A percentile compares a stretch with the other conserved stretches of the same genome.
phyloP scores from a whole-genome alignment of 2,888 invertebrate genomes.

The Pachydiplax longipennis region DNA sequence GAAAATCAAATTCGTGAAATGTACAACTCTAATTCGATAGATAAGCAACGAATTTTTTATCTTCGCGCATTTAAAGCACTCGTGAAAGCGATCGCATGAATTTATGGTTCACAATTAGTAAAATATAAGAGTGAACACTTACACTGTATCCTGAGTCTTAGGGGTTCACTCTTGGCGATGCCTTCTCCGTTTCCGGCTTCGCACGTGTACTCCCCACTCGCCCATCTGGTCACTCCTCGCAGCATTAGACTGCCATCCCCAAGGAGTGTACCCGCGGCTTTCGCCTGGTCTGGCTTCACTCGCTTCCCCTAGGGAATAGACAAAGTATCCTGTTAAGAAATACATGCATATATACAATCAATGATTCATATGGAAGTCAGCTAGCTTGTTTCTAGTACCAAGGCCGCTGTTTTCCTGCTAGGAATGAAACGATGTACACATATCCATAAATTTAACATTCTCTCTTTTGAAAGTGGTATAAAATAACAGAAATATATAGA shows the following conservation, averaged over 20 bases:
- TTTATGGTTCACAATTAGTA: no score
- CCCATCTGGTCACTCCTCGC: conserved; percentile 72
- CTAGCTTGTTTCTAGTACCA: no score
- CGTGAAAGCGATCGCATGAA: no score
- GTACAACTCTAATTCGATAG: no score
- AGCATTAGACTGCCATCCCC: conserved; percentile 73
- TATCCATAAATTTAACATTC: background rate
- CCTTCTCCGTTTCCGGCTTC: conserved; percentile 82
- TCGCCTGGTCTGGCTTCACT: conserved; percentile 71
- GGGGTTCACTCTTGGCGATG: conserved; percentile 77
- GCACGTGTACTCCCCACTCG: conserved; percentile 81
- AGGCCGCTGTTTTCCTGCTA: background rate
- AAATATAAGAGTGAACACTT: conserved; percentile 61
- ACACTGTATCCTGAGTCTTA: conserved; percentile 80
- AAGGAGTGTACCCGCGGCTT: conserved; percentile 66
- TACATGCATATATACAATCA: background rate
- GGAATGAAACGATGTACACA: background rate
- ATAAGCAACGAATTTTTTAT: no score
- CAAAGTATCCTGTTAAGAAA: background rate
- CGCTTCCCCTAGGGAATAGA: conserved; percentile 66
- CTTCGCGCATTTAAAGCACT: no score
- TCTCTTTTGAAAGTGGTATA: no score
- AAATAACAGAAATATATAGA: no score
- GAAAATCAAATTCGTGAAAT: no score
- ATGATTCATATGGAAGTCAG: no score